These are phyloP conservation scores for Vidua chalybeata DNA, from an alignment of 2,113 vertebrate genomes.

Conservation along the genomic window DNA sequence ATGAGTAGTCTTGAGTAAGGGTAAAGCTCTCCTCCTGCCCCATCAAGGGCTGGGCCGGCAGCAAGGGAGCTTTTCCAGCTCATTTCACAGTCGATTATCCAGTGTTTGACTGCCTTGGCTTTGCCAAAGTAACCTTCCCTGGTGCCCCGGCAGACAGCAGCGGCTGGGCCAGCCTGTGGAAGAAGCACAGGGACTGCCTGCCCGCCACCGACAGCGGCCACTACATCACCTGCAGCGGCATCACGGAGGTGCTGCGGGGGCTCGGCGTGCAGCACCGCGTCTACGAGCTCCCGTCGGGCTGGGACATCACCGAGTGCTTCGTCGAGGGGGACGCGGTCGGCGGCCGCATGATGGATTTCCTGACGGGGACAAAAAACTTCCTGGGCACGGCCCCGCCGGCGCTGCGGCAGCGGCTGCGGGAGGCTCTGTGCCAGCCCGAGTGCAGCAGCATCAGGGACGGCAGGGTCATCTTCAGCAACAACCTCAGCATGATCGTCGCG, in stretches of 20 bases:
- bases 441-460: slow-evolving; percentile 74
- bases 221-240: slow-evolving; percentile 73
- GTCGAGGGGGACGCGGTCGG: slow-evolving; percentile 73
- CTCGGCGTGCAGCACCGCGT: slow-evolving; percentile 54
- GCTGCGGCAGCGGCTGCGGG: slow-evolving; percentile 70
- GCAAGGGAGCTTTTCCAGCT: fast-evolving
- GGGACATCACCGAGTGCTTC: slow-evolving; percentile 83
- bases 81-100: fast-evolving
- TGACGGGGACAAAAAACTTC: slow-evolving; percentile 78
- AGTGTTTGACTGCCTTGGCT: background rate
- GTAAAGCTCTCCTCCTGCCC: background rate
- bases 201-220: slow-evolving; percentile 65
- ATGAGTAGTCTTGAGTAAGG: background rate
- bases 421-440: slow-evolving; percentile 72
- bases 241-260: slow-evolving; percentile 69
- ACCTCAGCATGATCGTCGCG: slow-evolving; percentile 73
- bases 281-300: slow-evolving; percentile 67
- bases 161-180: slow-evolving; percentile 31
- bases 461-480: slow-evolving; percentile 81
- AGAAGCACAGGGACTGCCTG: slow-evolving; percentile 9
- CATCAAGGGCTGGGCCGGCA: background rate
- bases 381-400: slow-evolving; percentile 67
- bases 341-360: slow-evolving; percentile 81
- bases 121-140: background rate
- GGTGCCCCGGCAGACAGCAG: slow-evolving; percentile 20